Conservation (phyloP, 2,888 invertebrate species). For the Crematogaster levior region DNA sequence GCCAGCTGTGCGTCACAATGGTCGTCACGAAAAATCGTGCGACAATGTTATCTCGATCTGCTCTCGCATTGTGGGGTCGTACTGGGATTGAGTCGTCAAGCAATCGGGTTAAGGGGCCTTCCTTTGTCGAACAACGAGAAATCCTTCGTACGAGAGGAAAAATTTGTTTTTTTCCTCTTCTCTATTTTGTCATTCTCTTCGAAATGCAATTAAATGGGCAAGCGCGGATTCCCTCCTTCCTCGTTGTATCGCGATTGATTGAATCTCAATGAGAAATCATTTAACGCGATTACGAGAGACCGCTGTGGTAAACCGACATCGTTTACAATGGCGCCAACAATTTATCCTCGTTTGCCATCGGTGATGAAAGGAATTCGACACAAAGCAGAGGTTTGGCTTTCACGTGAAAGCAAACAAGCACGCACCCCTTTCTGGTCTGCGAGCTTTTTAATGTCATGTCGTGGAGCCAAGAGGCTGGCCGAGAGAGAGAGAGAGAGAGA, state of each 20-base stretch:
- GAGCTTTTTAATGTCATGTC: conserved; percentile 58
- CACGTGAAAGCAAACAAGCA: conserved; percentile 72
- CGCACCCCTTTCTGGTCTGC: conserved; percentile 48
- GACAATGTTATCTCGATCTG: conserved; percentile 81
- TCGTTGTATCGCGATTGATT: conserved; percentile 5
- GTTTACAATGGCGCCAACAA: conserved; percentile 57
- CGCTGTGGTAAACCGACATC: conserved; percentile 36
- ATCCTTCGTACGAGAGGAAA: conserved; percentile 55
- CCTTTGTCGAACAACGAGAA: conserved; percentile 36
- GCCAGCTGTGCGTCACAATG: conserved; percentile 77
- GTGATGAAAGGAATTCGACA: conserved; percentile 54
- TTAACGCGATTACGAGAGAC: conserved; percentile 26
- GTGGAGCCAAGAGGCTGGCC: conserved; percentile 57
- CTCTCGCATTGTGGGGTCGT: conserved; percentile 62
- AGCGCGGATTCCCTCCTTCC: not conserved
- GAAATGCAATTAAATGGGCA: conserved; percentile 1
- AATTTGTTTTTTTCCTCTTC: conserved; percentile 29
- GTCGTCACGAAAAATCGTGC: conserved; percentile 75
- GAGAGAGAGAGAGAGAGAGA: conserved; percentile 38
- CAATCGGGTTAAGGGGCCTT: conserved; percentile 56
- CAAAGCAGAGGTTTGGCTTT: conserved; percentile 72
- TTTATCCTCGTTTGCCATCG: conserved; percentile 64
- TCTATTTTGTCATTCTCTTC: not conserved
- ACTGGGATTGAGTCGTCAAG: conserved; percentile 74
- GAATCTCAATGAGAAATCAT: conserved; percentile 12